Evolutionary conservation across 1,140 invertebrate species (phyloP).

Genomic region (Zaprionus vittiger): DNA sequence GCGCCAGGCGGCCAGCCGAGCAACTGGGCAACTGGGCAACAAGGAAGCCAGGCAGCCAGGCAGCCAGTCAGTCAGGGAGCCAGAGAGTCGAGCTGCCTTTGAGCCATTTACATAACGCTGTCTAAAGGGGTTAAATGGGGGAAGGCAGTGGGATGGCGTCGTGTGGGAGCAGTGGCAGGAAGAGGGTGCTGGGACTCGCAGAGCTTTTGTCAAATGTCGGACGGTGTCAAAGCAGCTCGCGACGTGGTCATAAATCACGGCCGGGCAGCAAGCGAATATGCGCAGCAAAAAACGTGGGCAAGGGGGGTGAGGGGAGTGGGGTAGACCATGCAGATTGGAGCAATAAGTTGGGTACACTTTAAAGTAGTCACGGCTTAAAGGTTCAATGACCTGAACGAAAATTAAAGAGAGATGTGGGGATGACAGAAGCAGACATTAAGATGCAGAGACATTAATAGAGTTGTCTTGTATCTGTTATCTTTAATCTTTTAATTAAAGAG

Average conservation of each 20-base stretch:
- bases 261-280: constrained; percentile 35
- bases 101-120: constrained; percentile 70
- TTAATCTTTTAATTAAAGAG: too few relatives aligned
- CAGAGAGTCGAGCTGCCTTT: constrained; percentile 43
- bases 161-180: neutral
- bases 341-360: constrained; percentile 40
- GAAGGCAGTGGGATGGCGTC: neutral
- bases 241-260: constrained; percentile 76
- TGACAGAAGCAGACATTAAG: neutral
- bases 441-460: neutral
- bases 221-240: constrained; percentile 76
- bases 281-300: constrained; percentile 24
- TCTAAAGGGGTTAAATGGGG: constrained; percentile 2
- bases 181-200: constrained; percentile 22
- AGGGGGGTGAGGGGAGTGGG: neutral
- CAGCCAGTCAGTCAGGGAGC: neutral
- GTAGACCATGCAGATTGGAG: constrained; percentile 19
- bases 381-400: constrained; percentile 52
- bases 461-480: neutral
- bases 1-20: constrained; percentile 28
- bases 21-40: neutral
- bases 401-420: neutral
- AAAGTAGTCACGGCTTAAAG: constrained; percentile 54
- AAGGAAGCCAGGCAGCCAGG: neutral
- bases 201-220: constrained; percentile 80